Evolutionary conservation across 2,888 invertebrate genomes (phyloP).

Genomic region (Eupsilia transversa): DNA sequence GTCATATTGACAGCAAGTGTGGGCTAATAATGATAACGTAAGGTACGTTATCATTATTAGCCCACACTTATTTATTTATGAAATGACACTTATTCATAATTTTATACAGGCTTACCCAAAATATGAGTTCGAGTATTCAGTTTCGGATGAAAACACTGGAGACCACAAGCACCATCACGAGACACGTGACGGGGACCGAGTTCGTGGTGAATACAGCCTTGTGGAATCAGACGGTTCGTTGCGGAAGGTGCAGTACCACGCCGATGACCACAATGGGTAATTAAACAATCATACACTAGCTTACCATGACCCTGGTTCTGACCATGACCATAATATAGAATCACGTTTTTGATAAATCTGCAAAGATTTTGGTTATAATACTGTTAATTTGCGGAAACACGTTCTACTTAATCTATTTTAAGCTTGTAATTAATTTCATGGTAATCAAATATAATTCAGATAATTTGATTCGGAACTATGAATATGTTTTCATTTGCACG

Average conservation of each 20-base stretch:
- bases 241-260: conserved; percentile 90
- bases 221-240: conserved; percentile 90
- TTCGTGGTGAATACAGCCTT: conserved; percentile 90
- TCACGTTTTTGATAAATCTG: conserved; percentile 55
- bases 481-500: neutral
- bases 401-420: conserved; percentile 42
- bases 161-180: conserved; percentile 90
- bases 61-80: conserved; percentile 9
- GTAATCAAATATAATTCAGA: conserved; percentile 7
- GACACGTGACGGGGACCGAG: conserved; percentile 89
- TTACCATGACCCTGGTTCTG: conserved; percentile 50
- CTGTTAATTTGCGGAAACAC: conserved; percentile 24
- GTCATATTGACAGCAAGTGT: conserved; percentile 48
- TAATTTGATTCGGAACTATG: conserved; percentile 20
- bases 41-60: no score
- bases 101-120: conserved; percentile 87
- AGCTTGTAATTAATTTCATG: conserved; percentile 29
- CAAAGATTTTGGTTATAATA: conserved; percentile 23
- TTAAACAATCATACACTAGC: conserved; percentile 63
- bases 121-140: conserved; percentile 91
- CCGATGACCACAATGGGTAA: conserved; percentile 90
- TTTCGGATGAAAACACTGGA: conserved; percentile 90
- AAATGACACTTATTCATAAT: neutral
- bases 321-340: conserved; percentile 46
- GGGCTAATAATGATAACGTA: conserved; percentile 43